phyloP scores from a whole-genome alignment of 2,113 vertebrate species.

The Herpetotheres cachinnans region DNA sequence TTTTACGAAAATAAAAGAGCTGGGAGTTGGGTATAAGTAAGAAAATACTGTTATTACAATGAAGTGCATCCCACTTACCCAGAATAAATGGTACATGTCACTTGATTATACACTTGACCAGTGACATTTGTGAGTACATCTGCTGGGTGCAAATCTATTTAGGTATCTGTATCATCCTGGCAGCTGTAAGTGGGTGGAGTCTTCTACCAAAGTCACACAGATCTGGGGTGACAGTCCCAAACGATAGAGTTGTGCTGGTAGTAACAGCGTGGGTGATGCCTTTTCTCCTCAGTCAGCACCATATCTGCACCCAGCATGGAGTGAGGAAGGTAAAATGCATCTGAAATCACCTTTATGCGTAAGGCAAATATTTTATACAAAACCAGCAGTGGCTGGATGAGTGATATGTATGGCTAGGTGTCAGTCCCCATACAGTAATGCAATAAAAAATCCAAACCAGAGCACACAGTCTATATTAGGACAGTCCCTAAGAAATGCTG shows the following conservation, averaged over 20 bases:
- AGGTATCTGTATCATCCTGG: not conserved
- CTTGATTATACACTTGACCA: not conserved
- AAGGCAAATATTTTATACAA: not conserved
- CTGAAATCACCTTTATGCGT: not conserved
- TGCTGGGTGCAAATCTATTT: not conserved
- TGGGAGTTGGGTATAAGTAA: not conserved
- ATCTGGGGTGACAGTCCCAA: not conserved
- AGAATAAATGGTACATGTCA: not conserved
- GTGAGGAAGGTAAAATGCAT: not conserved
- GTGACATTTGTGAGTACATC: not conserved
- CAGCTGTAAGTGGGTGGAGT: not conserved
- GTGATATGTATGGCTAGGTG: not conserved
- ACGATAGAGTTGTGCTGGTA: not conserved
- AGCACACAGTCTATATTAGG: fast-evolving
- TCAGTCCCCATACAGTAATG: not conserved
- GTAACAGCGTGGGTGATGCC: not conserved
- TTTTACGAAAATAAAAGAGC: not conserved
- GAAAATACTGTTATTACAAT: not conserved
- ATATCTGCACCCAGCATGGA: not conserved
- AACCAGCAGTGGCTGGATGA: not conserved
- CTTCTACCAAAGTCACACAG: not conserved
- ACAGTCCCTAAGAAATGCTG: not conserved
- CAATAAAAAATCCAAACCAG: fast-evolving
- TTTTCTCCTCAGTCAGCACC: not conserved
- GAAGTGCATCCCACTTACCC: not conserved